These are phyloP conservation scores for Melanchra persicariae DNA, from an alignment of 2,888 invertebrate genomes.

Conservation along the genomic window DNA sequence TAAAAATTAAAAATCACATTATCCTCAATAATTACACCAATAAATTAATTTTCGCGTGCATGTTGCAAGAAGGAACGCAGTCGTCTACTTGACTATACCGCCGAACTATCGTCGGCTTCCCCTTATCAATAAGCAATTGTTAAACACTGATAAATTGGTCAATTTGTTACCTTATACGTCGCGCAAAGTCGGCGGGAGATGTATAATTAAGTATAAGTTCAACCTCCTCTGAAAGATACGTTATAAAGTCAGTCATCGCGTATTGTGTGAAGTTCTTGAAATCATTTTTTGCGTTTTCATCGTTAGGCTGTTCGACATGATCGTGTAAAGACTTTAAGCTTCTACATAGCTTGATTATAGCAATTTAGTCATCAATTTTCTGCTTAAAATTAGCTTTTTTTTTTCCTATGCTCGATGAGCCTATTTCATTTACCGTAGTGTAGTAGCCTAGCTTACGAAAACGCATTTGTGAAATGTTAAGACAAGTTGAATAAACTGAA, in stretches of 20 bases:
- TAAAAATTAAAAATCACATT: conserved; percentile 3
- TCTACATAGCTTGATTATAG: conserved; percentile 6
- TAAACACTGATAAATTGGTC: conserved; percentile 75
- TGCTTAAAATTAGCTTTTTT: background rate
- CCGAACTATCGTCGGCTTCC: conserved; percentile 47
- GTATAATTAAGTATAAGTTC: conserved; percentile 52
- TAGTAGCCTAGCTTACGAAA: background rate
- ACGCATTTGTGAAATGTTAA: background rate
- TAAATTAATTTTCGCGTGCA: conserved; percentile 29
- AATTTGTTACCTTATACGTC: conserved; percentile 71
- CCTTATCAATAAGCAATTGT: conserved; percentile 69
- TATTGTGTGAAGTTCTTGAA: conserved; percentile 5
- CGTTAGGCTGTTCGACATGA: background rate
- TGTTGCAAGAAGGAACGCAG: conserved; percentile 8
- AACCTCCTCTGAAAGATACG: conserved; percentile 40
- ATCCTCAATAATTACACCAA: conserved; percentile 13
- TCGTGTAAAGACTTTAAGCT: background rate
- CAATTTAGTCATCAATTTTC: conserved; percentile 1
- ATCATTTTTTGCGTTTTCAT: background rate
- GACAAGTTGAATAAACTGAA: too few relatives aligned
- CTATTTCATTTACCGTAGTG: background rate
- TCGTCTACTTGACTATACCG: conserved; percentile 47
- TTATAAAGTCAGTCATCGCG: conserved; percentile 34
- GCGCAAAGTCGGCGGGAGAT: conserved; percentile 47
- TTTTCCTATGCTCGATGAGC: background rate